Evolutionary conservation across 2,797 vertebrate species (phyloP).

Genomic region (Otolemur crassicaudatus): DNA sequence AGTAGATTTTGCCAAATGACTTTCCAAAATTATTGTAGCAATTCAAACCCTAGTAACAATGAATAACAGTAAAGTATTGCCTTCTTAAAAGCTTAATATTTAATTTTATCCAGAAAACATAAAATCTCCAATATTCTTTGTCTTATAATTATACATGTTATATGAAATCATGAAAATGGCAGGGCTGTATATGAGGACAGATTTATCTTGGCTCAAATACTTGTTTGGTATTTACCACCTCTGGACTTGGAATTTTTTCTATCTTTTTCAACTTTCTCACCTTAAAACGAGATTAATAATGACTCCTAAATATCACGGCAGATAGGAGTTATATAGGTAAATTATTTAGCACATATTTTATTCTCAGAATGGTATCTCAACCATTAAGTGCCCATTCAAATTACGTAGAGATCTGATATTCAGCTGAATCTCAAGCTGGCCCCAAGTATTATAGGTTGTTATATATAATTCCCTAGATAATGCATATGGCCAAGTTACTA

Average conservation of each 20-base stretch:
- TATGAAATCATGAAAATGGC: not conserved
- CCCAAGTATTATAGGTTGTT: not conserved
- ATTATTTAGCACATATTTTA: not conserved
- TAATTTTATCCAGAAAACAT: not conserved
- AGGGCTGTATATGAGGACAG: not conserved
- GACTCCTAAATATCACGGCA: not conserved
- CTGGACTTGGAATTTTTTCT: not conserved
- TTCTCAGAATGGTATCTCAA: not conserved
- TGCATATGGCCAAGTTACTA: not conserved
- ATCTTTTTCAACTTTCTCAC: not conserved
- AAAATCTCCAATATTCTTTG: not conserved
- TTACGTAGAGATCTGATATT: not conserved
- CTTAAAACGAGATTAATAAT: not conserved
- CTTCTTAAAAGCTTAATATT: not conserved
- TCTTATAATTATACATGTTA: not conserved
- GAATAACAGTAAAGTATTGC: not conserved
- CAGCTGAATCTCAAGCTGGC: not conserved
- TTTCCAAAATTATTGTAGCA: not conserved
- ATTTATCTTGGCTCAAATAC: not conserved
- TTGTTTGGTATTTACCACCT: not conserved
- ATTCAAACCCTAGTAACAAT: not conserved
- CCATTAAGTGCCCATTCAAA: not conserved
- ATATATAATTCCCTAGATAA: not conserved
- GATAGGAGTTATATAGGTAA: not conserved
- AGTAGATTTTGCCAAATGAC: not conserved